phyloP scores from a whole-genome alignment of 2,113 vertebrate genomes.

The Clarias gariepinus region DNA sequence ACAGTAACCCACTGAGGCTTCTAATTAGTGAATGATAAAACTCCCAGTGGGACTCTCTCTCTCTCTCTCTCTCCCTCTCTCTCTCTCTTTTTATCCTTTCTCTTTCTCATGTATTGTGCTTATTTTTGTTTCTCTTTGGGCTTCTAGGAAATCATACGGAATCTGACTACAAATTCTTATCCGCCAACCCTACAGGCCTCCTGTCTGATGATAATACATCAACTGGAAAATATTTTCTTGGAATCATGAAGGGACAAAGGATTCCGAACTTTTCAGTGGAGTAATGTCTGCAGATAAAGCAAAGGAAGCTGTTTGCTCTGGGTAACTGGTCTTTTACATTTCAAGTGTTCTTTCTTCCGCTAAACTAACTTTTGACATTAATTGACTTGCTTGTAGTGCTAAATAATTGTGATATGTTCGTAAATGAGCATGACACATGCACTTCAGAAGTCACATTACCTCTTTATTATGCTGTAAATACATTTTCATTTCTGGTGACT shows the following conservation, averaged over 20 bases:
- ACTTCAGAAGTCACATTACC: neutral
- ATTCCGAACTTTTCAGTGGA: neutral
- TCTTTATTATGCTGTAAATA: neutral
- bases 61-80: slow-evolving; percentile 12
- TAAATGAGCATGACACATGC: neutral
- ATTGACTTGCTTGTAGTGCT: neutral
- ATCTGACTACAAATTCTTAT: neutral
- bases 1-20: slow-evolving; percentile 12
- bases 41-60: neutral
- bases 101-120: neutral
- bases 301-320: neutral
- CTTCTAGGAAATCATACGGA: slow-evolving; percentile 25
- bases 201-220: neutral
- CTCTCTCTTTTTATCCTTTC: neutral
- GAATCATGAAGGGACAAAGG: neutral
- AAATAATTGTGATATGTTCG: neutral
- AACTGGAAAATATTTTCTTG: neutral
- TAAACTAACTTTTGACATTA: neutral
- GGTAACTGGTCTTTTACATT: slow-evolving; percentile 4
- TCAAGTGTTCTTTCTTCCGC: neutral
- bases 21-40: slow-evolving; percentile 20
- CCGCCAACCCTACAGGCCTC: neutral
- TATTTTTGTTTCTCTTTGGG: slow-evolving; percentile 22
- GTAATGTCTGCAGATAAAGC: slow-evolving; percentile 11
- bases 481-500: neutral